Evolutionary conservation across 2,113 vertebrate genomes (phyloP), one percentile per base, ranked within the genome.

Genomic region (Stigmatopora nigra): DNA sequence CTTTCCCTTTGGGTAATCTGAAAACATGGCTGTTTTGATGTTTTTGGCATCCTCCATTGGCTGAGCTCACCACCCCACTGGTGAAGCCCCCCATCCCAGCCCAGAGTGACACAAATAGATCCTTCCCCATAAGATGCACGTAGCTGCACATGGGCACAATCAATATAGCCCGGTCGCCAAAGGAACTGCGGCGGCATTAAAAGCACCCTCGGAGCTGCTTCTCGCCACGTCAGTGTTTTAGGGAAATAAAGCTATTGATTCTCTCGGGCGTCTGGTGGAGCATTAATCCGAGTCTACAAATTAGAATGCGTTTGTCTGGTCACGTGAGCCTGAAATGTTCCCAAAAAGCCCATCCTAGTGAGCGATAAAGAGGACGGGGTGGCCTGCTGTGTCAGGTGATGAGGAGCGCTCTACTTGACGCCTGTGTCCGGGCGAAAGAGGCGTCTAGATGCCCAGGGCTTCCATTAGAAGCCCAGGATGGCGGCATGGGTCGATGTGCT

Each of bases 171-270:
- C 80, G 77, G 73, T 83, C 82, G 65, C 76, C 81, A 60, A 77
- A 80, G 74, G 84, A 86, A 77, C 83, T 73, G 74, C 63, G 66
- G 82, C 61, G 68, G 81, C 82, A 86, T 85, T 87, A 87, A 87
- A 87, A 87, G 80, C 71, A 63, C 84, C 84, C 85, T 59, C 76
- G 81, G 81, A 84, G 80, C 79, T 65, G 72, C 52, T 76, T 86
- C 88, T 86, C 83, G 52, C 82, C 84, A 86, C 16, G 85, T 60
- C n/a, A 25, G 84, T 79, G 84, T 88, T 88, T 88, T 87, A 90
- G 89, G 89, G 86, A 90, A 90, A 90, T 89, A 87, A 90, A 84
- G 85, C 69, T 82, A 91, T 91, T 81, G 89, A 91, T 90, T 85
- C 78, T 75, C 71, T 51, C 5, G 75, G 83, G 79, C 80, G 70